These are phyloP conservation scores for Bufo bufo DNA, from an alignment of 2,113 vertebrate genomes.

Conservation along the genomic window DNA sequence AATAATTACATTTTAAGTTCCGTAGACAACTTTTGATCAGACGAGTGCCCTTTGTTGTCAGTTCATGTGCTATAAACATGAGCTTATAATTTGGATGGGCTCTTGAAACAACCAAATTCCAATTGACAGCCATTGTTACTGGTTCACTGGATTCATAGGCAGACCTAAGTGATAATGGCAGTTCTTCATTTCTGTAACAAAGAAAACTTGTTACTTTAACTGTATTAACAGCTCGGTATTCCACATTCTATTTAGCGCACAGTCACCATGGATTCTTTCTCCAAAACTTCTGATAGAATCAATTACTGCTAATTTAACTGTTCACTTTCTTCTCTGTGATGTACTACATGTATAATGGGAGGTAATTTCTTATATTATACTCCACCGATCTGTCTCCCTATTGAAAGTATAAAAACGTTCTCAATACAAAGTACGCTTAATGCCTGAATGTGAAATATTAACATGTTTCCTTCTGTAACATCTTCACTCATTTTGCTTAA, in stretches of 20 bases:
- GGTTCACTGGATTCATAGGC: slow-evolving; percentile 34
- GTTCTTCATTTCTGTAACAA: slow-evolving; percentile 48
- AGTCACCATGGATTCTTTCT: slow-evolving; percentile 16
- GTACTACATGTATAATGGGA: slow-evolving; percentile 16
- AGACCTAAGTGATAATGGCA: slow-evolving; percentile 39
- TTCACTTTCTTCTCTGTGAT: neutral
- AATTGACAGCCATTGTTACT: slow-evolving; percentile 44
- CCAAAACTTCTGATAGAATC: slow-evolving; percentile 32
- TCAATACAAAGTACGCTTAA: neutral
- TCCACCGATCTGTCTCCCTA: neutral
- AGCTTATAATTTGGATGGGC: slow-evolving; percentile 55
- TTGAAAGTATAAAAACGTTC: neutral
- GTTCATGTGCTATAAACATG: slow-evolving; percentile 32
- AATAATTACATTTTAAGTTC: slow-evolving; percentile 72
- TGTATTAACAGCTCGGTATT: slow-evolving; percentile 32
- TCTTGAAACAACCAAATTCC: slow-evolving; percentile 58
- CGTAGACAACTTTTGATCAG: slow-evolving; percentile 64
- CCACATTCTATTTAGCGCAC: slow-evolving; percentile 12
- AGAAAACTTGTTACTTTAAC: slow-evolving; percentile 44
- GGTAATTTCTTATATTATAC: neutral
- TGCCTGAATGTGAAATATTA: neutral
- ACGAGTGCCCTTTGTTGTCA: slow-evolving; percentile 41
- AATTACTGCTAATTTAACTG: slow-evolving; percentile 40
- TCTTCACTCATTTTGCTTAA: neutral
- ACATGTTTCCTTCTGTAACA: neutral